Evolutionary conservation across 2,113 vertebrate species (phyloP), one percentile per base, ranked within the genome.

Genomic region (Macaca mulatta): DNA sequence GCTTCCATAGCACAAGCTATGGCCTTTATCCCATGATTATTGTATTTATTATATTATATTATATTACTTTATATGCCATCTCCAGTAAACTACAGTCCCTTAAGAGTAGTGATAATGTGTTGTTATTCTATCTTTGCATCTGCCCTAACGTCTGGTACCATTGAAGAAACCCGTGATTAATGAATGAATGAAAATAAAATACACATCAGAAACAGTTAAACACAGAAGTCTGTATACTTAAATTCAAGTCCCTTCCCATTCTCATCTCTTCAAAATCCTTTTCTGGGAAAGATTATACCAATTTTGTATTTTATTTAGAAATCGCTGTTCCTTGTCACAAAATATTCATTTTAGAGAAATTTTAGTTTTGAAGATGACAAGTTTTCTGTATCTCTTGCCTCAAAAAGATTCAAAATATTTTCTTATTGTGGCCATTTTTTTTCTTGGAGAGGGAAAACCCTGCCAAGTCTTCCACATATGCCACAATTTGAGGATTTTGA

Each of bases 281-380:
- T 89, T 55, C 55, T 93, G 69, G 59, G 52, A 83, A 94, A 59
- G 40, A 88, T 6, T 38, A 5, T 22, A 77, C 3, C 23, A 84
- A 77, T 81, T 77, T 64, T 52, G 13, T 61, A 78, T 89, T 77
- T 88, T 72, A 89, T 43, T 93, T 94, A 20, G 48, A 75, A 69
- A 95, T 77, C 6, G 81, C 4, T 14, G 0, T 1, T 27, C 10
- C 2, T 75, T 74, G 50, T 85, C 23, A 91, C 30, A 93, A 74
- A 94, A 85, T 2, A 94, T 30, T 8, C 1, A 78, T 74, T 50
- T 90, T n/a, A 81, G 61, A 78, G 22, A 83, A 52, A 86, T 35
- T 16, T 50, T 94, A 1, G 3, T 43, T 72, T 27, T 43, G 57
- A 94, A 94, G 84, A 84, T 57, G 20, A 95, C 13, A 80, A 61